Conservation (phyloP, 1,140 invertebrate genomes). For the Chlorops oryzae region DNA sequence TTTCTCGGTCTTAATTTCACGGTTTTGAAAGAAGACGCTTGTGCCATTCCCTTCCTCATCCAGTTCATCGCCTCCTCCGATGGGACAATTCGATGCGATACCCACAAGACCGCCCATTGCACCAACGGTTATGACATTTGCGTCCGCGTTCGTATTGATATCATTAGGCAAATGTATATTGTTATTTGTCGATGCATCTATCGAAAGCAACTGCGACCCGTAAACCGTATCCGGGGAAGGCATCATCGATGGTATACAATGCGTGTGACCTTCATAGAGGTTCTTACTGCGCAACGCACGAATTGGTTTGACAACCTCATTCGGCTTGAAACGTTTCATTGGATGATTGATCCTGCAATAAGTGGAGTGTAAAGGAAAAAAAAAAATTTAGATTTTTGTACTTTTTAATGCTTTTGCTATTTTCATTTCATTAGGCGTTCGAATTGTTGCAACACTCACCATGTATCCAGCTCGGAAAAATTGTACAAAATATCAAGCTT, state of each 20-base stretch:
- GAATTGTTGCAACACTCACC: constrained; percentile 55
- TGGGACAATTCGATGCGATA: constrained; percentile 16
- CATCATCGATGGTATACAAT: constrained; percentile 50
- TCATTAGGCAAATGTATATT: not conserved
- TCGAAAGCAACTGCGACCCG: constrained; percentile 29
- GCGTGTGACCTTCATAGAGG: constrained; percentile 57
- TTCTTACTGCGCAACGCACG: constrained; percentile 45
- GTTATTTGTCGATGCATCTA: constrained; percentile 22
- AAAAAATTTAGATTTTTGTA: not conserved
- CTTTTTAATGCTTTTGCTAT: too few species aligned
- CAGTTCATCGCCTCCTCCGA: constrained; percentile 10
- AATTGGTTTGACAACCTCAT: constrained; percentile 33
- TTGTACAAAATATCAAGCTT: constrained; percentile 80
- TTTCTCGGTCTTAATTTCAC: constrained; percentile 38
- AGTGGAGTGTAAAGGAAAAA: too few species aligned
- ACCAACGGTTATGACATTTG: not conserved
- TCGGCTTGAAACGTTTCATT: constrained; percentile 72
- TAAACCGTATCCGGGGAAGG: constrained; percentile 39
- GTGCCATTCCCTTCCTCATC: not conserved
- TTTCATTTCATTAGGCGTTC: too few species aligned
- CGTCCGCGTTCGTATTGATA: not conserved
- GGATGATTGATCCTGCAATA: constrained; percentile 71
- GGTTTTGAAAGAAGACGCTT: constrained; percentile 26
- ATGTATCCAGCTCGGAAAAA: constrained; percentile 75
- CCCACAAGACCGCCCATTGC: constrained; percentile 25